Conservation (phyloP, 2,113 vertebrate genomes). For the Tricholaema leucomelas region DNA sequence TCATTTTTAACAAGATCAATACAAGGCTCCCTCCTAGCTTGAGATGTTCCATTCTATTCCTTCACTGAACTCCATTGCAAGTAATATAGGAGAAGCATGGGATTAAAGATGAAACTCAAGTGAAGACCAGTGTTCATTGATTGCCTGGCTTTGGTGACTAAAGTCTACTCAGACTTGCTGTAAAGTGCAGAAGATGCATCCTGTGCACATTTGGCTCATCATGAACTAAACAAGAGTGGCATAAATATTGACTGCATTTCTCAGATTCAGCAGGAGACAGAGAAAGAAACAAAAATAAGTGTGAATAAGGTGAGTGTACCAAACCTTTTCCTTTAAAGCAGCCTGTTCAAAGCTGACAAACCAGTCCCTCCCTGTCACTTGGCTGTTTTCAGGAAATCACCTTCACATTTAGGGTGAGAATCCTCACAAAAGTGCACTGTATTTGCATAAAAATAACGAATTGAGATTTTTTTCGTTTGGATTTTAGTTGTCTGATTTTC, state of each 20-base stretch:
- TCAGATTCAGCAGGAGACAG: neutral
- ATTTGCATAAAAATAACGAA: neutral
- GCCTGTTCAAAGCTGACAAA: neutral
- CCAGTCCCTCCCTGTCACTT: neutral
- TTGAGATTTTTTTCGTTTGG: neutral
- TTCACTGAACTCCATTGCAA: neutral
- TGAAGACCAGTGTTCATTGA: neutral
- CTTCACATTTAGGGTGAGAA: neutral
- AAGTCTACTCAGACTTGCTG: neutral
- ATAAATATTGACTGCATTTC: neutral
- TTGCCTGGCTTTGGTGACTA: neutral
- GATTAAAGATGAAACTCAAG: neutral
- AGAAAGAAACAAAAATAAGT: neutral
- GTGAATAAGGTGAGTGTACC: accelerated
- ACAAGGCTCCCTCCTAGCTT: neutral
- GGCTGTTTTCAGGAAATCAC: neutral
- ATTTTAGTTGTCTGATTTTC: neutral
- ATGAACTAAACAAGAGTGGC: neutral
- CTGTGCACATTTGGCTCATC: neutral
- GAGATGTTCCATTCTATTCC: neutral
- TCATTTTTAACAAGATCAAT: neutral
- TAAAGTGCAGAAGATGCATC: neutral
- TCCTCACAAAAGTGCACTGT: neutral
- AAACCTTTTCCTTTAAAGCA: neutral
- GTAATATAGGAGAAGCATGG: neutral